Base-by-base conservation (phyloP, 2,888 invertebrate genomes). In the Callyntrura guangdongensis region DNA sequence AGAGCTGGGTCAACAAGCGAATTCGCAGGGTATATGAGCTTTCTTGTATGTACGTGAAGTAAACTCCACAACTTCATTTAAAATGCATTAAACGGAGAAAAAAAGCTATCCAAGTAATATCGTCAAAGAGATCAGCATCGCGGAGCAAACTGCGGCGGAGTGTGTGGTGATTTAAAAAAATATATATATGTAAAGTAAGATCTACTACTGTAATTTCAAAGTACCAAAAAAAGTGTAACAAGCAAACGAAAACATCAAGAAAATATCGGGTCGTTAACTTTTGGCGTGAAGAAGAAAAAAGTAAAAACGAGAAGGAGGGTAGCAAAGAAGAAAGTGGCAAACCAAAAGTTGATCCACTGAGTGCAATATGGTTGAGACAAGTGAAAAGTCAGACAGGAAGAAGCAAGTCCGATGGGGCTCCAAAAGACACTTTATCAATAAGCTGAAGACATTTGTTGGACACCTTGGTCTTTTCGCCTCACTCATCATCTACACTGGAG, bases 391-490 rank as follows among this genome's bases (percentile, higher is more conserved):
- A 47, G 92, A 88, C 9, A 90, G 87, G 86, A 92, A 89, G 77
- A 93, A 92, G 88, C 90, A 91, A 89, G 93, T 92, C 89, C 92
- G 92, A 81, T 91, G 89, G 93, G 87, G 87, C 72, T 91, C 92
- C 27, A 93, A 87, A 69, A 90, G 86, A 90, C 93, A 93, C 89
- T 74, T 90, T 87, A 84, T 92, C 79, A 92, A 91, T 82, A 92
- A 91, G 56, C 67, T 93, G 77, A 94, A 93, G 86, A 90, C 92
- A 45, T 94, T 93, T 72, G 94, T 97, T 81, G 97, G 97, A 89
- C 98, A 98, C 94, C 95, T 97, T 84, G 97, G 97, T 72, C 95
- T 98, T 92, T 96, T 98, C 92, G 96, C 97, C 77, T 96, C 97
- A 0, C 95, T 98, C 86, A 97, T 97, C 96, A 95, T 97, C 89